Conservation (phyloP, 2,113 vertebrate species). For the Asarcornis scutulata region DNA sequence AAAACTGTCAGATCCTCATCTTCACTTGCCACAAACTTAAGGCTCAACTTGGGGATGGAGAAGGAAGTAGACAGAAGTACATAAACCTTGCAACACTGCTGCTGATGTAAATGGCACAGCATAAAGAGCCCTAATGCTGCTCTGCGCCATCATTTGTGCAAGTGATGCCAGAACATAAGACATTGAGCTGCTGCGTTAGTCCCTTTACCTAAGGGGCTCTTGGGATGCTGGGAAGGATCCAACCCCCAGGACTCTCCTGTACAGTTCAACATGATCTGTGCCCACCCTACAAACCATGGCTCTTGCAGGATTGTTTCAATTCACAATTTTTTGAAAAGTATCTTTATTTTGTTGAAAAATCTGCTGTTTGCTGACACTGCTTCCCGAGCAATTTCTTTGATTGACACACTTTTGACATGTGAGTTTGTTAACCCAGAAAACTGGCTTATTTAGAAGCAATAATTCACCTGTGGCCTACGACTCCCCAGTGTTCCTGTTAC, state of each 20-base stretch:
- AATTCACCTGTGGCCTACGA: neutral
- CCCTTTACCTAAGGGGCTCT: neutral
- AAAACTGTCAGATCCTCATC: neutral
- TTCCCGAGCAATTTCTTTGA: neutral
- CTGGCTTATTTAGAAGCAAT: neutral
- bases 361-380: neutral
- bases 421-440: neutral
- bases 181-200: neutral
- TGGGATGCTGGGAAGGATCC: neutral
- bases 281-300: neutral
- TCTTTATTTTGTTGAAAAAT: neutral
- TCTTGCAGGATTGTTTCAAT: neutral
- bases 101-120: neutral
- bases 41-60: neutral
- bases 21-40: neutral
- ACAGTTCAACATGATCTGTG: neutral
- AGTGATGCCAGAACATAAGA: neutral
- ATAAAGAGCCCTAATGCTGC: neutral
- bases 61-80: neutral
- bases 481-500: neutral
- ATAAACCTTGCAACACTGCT: neutral
- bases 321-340: neutral
- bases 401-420: neutral
- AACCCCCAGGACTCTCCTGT: neutral
- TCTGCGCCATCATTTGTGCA: neutral